phyloP scores from a whole-genome alignment of 2,113 vertebrate genomes.

The Falco punctatus region DNA sequence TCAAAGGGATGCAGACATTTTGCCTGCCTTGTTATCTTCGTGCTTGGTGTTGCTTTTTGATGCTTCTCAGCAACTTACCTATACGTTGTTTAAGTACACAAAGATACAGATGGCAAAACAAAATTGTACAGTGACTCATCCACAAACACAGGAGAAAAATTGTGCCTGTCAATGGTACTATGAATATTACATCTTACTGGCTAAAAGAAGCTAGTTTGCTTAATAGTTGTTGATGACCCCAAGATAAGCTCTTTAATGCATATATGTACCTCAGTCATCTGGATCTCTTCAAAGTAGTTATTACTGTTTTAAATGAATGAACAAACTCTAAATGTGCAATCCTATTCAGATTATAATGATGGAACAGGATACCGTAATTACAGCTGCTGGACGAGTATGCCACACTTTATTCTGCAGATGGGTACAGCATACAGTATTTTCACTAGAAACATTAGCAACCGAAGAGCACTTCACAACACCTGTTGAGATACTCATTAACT shows the following conservation, averaged over 20 bases:
- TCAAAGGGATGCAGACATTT: not conserved
- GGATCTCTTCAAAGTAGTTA: not conserved
- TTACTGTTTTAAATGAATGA: not conserved
- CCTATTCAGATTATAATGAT: not conserved
- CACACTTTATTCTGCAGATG: not conserved
- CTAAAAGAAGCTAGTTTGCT: not conserved
- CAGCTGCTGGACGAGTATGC: not conserved
- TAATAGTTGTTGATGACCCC: not conserved
- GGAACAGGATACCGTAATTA: not conserved
- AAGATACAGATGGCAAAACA: not conserved
- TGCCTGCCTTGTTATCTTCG: not conserved
- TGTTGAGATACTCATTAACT: slow-evolving; percentile 14
- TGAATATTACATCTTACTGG: not conserved
- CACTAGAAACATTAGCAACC: not conserved
- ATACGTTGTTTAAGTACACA: not conserved
- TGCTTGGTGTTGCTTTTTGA: not conserved
- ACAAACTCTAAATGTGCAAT: not conserved
- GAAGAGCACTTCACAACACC: not conserved
- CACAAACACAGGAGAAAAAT: not conserved
- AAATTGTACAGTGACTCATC: not conserved
- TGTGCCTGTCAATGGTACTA: not conserved
- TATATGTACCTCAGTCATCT: not conserved
- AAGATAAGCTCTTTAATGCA: not conserved
- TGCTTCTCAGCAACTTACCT: not conserved
- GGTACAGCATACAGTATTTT: not conserved